phyloP scores from a whole-genome alignment of 2,888 invertebrate genomes.

The Heliconius cydno region DNA sequence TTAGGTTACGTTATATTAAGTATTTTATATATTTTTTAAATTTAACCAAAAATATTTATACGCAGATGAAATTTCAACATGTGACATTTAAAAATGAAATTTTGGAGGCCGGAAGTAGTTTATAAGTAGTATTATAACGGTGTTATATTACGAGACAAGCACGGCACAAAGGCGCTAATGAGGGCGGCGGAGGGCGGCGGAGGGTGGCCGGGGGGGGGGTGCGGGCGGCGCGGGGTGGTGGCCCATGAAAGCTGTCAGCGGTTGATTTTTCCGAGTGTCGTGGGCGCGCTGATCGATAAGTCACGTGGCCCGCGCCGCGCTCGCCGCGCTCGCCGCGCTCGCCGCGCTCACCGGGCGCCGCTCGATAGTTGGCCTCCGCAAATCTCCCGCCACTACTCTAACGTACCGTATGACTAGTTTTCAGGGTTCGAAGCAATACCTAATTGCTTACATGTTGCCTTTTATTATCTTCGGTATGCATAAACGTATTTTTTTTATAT shows the following conservation, averaged over 20 bases:
- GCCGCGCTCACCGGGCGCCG: conserved; percentile 59
- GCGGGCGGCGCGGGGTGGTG: conserved; percentile 59
- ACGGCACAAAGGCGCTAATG: conserved; percentile 82
- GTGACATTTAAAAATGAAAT: conserved; percentile 33
- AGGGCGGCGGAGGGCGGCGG: conserved; percentile 62
- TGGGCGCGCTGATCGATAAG: conserved; percentile 83
- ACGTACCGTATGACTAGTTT: conserved; percentile 50
- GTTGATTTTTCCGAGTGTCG: conserved; percentile 84
- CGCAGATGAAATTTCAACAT: not conserved
- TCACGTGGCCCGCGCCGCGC: conserved; percentile 74
- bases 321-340: conserved; percentile 58
- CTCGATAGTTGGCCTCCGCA: conserved; percentile 71
- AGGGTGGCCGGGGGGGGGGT: conserved; percentile 50
- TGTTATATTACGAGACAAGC: conserved; percentile 79
- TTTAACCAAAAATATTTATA: conserved; percentile 8
- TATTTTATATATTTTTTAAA: conserved; percentile 9
- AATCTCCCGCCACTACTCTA: conserved; percentile 75
- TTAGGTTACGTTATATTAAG: not conserved
- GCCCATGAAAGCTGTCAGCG: conserved; percentile 82
- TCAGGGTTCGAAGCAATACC: conserved; percentile 49
- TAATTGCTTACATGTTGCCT: conserved; percentile 40
- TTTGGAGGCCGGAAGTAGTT: conserved; percentile 41
- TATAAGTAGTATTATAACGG: conserved; percentile 60
- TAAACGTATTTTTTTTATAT: not conserved
- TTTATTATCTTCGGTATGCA: not conserved